Evolutionary conservation across 2,888 invertebrate genomes (phyloP), one percentile per base, ranked within the genome.

Genomic region (Drosophila merina): DNA sequence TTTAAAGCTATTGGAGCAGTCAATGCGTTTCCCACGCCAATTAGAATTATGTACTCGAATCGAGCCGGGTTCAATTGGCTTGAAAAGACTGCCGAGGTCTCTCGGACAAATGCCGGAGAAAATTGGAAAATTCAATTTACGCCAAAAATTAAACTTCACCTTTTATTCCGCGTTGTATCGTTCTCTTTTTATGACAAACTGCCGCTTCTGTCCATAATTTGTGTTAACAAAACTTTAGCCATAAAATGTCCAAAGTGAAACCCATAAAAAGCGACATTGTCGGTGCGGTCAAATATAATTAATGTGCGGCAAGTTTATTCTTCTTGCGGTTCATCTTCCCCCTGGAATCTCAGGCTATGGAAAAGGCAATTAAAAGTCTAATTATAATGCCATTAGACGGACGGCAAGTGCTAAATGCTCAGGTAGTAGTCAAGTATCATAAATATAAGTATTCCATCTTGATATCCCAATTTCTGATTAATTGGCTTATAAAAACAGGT

Each of bases 361-460:
- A 25, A 72, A 76, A 77, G 73, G 84, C 82, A 85, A 82, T 82
- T 82, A 85, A 79, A 82, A 85, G 67, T 77, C 77, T 69, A 79
- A 82, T 82, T 82, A 85, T 63, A 77, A 79, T 74, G 72, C 58
- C 82, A 76, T 85, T 82, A 79, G 63, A 50, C 59, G 54, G 56
- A 51, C 20, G 50, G 47, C 40, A 71, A 62, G 72, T 60, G 72
- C 77, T 79, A 79, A 79, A 68, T 49, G 73, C 74, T 68, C 64
- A 63, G 64, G 64, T 62, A 10, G 25, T 14, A 42, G 9, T 57
- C 31, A 25, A 47, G 38, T 31, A 47, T 40, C 14, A 31, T 47
- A 62, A 62, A 64, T 62, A 31, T 25, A 40, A 33, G 9, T 6
- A 26, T 26, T 12, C 8, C 8, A 62, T 62, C 62, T 52, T 40